Evolutionary conservation across 1,140 invertebrate genomes (phyloP), one percentile per base, ranked within the genome.

Genomic region (Eurosta solidaginis): DNA sequence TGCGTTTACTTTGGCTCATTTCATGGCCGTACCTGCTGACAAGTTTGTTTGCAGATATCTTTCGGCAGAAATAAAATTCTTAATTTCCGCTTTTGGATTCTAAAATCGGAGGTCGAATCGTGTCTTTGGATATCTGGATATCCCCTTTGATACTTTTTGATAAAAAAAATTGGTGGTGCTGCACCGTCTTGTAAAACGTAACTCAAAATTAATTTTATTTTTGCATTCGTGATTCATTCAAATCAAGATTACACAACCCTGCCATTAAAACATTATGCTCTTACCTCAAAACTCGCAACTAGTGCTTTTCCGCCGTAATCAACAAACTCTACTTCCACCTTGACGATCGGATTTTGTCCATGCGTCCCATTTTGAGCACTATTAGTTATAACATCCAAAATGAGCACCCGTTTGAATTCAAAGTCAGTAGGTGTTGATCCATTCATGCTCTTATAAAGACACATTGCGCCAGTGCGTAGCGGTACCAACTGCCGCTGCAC

Each of bases 301-400:
- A 77, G 82, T 40, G 79, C 80, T 63, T 79, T 83, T 42, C 93
- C 93, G 77, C 93, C 93, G 83, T 92, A 94, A 85, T 95, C 93
- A 5, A 94, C 89, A 76, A 94, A 93, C 47, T 91, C 90, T 3
- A 94, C 91, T 78, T 85, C 82, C 12, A 82, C 83, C 42, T 80
- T 79, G 59, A 68, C 59, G 90, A 92, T 77, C 89, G 79, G 9
- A 83, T 78, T 74, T 88, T 87, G 25, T 83, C 76, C 42, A 20
- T 76, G 25, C 50, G 68, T 52, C 29, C 73, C 42, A 45, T 59
- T 33, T 20, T 22, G 20, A 40, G 76, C 75, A 77, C 78, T 36
- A 78, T 81, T 40, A 82, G 82, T n/a, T 74, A 76, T 77, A 6
- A 82, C 82, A 47, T 49, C 81, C 14, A 81, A 33, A 10, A 86